Evolutionary conservation across 2,888 invertebrate genomes (phyloP).

Genomic region (Tiliacea aurago): DNA sequence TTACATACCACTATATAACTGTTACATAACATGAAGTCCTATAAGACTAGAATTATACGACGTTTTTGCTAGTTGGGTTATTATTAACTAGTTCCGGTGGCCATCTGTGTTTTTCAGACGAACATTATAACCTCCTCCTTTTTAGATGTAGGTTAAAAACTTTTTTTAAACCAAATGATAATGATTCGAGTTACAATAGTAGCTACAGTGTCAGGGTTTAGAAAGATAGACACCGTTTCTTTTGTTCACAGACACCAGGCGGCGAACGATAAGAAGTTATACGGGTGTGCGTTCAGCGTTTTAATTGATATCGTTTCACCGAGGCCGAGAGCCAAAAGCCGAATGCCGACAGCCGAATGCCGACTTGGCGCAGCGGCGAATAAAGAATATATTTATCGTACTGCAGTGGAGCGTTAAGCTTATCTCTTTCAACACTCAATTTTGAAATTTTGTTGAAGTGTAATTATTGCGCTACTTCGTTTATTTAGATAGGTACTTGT

Average conservation of each 20-base stretch:
- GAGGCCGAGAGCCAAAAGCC: conserved; percentile 48
- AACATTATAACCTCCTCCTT: too few relatives aligned
- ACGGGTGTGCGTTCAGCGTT: conserved; percentile 62
- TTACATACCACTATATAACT: too few relatives aligned
- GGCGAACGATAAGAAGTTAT: conserved; percentile 63
- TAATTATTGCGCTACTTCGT: conserved; percentile 6
- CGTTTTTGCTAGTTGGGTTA: too few relatives aligned
- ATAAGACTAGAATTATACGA: too few relatives aligned
- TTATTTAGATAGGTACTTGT: neutral
- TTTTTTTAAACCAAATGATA: neutral
- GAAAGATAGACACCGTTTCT: conserved; percentile 53
- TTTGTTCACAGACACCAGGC: conserved; percentile 60
- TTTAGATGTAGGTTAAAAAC: too few relatives aligned
- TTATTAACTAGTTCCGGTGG: too few relatives aligned
- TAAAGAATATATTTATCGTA: conserved; percentile 57
- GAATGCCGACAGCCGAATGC: conserved; percentile 41
- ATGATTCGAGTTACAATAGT: conserved; percentile 46
- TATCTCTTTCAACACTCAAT: conserved; percentile 57
- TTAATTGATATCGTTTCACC: conserved; percentile 62
- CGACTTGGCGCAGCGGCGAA: conserved; percentile 44
- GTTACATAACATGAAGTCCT: too few relatives aligned
- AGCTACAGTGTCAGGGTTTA: conserved; percentile 11
- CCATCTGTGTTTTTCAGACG: too few relatives aligned
- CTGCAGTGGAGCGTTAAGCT: conserved; percentile 47
- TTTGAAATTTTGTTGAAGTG: conserved; percentile 19